A percentile compares a stretch with the other conserved stretches of the same genome.
Evolutionary conservation across 2,797 vertebrate genomes (phyloP).

Genomic region (Hippopotamyrus pictus): DNA sequence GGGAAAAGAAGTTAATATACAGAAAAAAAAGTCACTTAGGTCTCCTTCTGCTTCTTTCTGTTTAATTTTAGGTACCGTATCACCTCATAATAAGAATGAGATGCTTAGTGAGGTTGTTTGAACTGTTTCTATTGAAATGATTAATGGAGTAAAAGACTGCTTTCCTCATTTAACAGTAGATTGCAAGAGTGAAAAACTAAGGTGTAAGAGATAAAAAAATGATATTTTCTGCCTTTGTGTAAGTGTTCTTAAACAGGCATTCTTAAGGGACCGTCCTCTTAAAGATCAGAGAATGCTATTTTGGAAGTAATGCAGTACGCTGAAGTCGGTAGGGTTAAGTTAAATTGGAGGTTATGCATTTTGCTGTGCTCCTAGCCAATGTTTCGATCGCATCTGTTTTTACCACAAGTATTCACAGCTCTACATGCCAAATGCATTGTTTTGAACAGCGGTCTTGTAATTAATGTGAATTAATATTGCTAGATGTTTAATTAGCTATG

Average conservation of each 20-base stretch:
- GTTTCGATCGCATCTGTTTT: neutral
- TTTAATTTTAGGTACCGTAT: neutral
- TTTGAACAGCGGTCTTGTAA: neutral
- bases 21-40: neutral
- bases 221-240: neutral
- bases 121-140: neutral
- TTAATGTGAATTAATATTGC: neutral
- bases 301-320: neutral
- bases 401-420: neutral
- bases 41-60: neutral
- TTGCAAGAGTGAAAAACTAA: neutral
- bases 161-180: neutral
- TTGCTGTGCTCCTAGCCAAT: neutral
- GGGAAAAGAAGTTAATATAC: conserved; percentile 21
- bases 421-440: neutral
- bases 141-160: neutral
- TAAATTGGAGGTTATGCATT: neutral
- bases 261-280: neutral
- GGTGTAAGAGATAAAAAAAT: neutral
- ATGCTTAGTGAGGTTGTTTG: neutral
- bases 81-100: neutral
- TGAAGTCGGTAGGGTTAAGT: neutral
- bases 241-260: neutral
- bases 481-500: neutral
- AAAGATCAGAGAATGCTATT: neutral